Evolutionary conservation across 1,140 invertebrate species (phyloP).

Genomic region (Neomicropteryx cornuta): DNA sequence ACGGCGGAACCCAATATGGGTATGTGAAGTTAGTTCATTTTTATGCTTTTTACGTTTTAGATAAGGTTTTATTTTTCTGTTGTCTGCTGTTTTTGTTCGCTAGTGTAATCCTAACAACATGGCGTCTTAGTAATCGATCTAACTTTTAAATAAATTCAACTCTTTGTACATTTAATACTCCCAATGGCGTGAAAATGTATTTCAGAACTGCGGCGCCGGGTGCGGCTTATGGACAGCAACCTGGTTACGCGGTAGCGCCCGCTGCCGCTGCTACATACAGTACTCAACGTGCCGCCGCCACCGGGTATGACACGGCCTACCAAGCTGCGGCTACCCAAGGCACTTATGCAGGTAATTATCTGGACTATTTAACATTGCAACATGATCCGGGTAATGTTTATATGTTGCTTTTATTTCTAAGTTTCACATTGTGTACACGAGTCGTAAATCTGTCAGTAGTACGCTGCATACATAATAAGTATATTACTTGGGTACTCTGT

Average conservation of each 20-base stretch:
- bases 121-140: conserved; percentile 34
- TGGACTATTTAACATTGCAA: no score
- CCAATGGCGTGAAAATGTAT: conserved; percentile 5
- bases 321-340: conserved; percentile 61
- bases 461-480: no score
- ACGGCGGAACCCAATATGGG: conserved; percentile 83
- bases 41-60: conserved; percentile 7
- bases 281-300: conserved; percentile 60
- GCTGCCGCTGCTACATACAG: conserved; percentile 66
- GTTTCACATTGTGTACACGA: no score
- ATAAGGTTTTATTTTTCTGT: conserved; percentile 14
- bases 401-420: background rate
- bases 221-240: conserved; percentile 67
- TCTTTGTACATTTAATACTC: background rate
- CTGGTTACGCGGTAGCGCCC: conserved; percentile 72
- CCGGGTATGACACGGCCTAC: conserved; percentile 66
- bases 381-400: background rate
- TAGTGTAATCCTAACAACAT: conserved; percentile 25
- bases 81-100: conserved; percentile 25
- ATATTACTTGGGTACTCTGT: no score
- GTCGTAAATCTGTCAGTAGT: no score
- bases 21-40: conserved; percentile 36
- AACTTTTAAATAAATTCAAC: conserved; percentile 8
- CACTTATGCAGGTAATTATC: conserved; percentile 42
- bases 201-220: conserved; percentile 48